Base-by-base conservation (phyloP, 2,888 invertebrate species). In the Notodonta ziczac region DNA sequence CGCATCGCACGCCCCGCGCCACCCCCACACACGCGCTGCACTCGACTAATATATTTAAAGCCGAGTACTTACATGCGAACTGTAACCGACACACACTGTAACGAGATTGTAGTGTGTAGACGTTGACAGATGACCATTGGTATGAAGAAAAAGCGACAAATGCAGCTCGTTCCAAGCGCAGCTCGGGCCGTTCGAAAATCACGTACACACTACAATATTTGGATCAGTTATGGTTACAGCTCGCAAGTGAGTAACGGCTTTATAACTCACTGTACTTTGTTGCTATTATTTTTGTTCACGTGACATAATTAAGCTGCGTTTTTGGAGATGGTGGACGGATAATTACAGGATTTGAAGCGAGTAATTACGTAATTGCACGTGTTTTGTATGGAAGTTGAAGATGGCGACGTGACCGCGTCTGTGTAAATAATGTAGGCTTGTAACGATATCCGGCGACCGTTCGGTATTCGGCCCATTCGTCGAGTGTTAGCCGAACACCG, bases 1-100 rank as follows among this genome's bases (percentile, higher is more conserved):
- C 58, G 56, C 56, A 50, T 62, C 56, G 54, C 60, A 42, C 44
- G 57, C 61, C 55, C 42, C 56, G 60, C 52, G 53, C 55, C 58
- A 55, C 9, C 16, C 50, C 40, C 24, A 24, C 24, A 16, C 16
- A 32, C 5, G 3, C 35, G 14, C 35, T 62, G 50, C 35, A 35
- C 35, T 59, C 66, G 58, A 63, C 40, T 56, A n/a, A 48, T 35
- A 35, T 35, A 6, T 6, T 35, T 6, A 5, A 35, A 35, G 35
- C 24, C 24, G 24, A 24, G 24, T 24, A 24, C 24, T 24, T 24
- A 24, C 24, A 24, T 24, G 24, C 24, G 24, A 24, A 24, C 24
- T 2, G 24, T 24, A 24, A 24, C 24, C 24, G 24, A 24, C 24
- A 24, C 24, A 24, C 24, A 24, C 24, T 24, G 24, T 24, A 24